These are phyloP conservation scores for Parazoanthus atlanticus DNA, from an alignment of 92 coral and sea anemone genomes.

Conservation along the genomic window DNA sequence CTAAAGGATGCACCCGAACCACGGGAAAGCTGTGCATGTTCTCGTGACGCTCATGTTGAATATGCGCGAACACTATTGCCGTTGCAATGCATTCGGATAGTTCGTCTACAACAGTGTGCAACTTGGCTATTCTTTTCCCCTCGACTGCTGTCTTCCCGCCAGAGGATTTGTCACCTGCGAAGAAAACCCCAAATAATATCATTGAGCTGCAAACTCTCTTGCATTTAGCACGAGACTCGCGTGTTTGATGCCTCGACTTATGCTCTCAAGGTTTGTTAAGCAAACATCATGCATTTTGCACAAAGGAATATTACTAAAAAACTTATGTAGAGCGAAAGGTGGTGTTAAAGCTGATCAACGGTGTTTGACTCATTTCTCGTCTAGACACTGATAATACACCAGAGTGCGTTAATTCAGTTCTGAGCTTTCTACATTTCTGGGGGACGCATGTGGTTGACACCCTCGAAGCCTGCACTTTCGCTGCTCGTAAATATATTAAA, in stretches of 20 bases:
- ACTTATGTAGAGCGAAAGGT: neutral
- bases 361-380: neutral
- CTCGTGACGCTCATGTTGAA: constrained; percentile 11
- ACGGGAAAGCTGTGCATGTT: neutral
- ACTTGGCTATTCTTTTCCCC: neutral
- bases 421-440: neutral
- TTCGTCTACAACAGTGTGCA: neutral
- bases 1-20: neutral
- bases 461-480: neutral
- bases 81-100: neutral
- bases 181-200: neutral
- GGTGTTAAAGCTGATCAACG: neutral
- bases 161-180: neutral
- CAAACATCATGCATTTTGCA: neutral
- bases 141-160: constrained; percentile 7
- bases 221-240: neutral
- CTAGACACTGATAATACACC: neutral
- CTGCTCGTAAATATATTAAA: neutral
- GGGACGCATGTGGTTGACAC: neutral
- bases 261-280: neutral
- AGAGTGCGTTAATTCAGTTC: neutral
- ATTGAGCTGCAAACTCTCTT: neutral
- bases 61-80: neutral
- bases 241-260: neutral
- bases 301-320: neutral